Evolutionary conservation across 92 coral and sea anemone genomes (phyloP).

Genomic region (Blastomussa wellsi): DNA sequence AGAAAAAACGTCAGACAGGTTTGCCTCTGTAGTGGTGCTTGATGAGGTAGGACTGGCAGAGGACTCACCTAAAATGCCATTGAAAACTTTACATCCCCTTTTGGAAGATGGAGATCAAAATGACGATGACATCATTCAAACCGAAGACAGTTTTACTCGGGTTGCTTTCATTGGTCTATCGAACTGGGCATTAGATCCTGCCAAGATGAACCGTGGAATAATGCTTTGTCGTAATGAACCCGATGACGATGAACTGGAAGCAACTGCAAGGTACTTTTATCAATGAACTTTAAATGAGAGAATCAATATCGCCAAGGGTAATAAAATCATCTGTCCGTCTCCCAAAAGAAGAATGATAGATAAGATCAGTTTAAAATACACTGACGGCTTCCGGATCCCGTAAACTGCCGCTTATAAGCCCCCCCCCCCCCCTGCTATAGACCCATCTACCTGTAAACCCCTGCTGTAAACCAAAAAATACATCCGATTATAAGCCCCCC

Average conservation of each 20-base stretch:
- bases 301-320: no score
- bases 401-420: no score
- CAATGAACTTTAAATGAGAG: background rate
- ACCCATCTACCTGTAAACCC: no score
- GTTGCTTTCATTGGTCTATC: constrained; percentile 80
- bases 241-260: constrained; percentile 40
- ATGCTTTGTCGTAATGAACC: constrained; percentile 70
- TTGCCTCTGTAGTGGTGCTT: constrained; percentile 67
- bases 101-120: constrained; percentile 64
- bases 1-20: constrained; percentile 30
- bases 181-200: constrained; percentile 71
- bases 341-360: no score
- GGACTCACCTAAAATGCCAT: constrained; percentile 76
- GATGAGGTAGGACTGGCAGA: constrained; percentile 81
- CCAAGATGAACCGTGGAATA: constrained; percentile 70
- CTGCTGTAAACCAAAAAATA: no score
- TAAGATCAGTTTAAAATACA: no score
- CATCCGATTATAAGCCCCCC: no score
- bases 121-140: constrained; percentile 47
- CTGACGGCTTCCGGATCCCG: no score
- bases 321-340: no score
- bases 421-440: no score
- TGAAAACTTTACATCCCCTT: constrained; percentile 70
- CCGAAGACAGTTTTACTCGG: constrained; percentile 43
- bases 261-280: constrained; percentile 59